Evolutionary conservation across 2,113 vertebrate genomes (phyloP).

Genomic region (Clupea harengus): DNA sequence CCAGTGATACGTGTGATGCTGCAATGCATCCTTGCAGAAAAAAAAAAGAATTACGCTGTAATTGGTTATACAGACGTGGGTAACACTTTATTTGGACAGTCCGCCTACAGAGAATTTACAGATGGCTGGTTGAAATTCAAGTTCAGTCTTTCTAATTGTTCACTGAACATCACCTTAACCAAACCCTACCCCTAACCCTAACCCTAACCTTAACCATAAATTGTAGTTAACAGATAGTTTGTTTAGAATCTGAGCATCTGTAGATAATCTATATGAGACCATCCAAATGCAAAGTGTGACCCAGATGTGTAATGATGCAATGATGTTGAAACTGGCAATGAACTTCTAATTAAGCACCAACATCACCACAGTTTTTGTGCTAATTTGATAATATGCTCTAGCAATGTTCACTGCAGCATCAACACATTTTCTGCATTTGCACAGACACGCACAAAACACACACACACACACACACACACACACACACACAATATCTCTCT

Average conservation of each 20-base stretch:
- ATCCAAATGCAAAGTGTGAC: too few species aligned
- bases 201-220: too few species aligned
- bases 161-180: too few species aligned
- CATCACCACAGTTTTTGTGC: not conserved
- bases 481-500: not conserved
- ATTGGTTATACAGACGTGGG: not conserved
- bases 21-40: not conserved
- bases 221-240: too few species aligned
- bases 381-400: not conserved
- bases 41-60: not conserved
- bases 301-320: not conserved
- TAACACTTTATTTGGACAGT: too few species aligned
- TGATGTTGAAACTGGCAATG: not conserved
- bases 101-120: too few species aligned
- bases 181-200: too few species aligned
- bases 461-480: not conserved
- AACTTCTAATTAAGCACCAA: not conserved
- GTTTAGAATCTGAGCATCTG: too few species aligned
- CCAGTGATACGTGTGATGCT: not conserved
- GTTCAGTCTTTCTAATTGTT: too few species aligned
- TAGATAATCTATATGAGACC: too few species aligned
- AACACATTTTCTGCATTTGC: not conserved
- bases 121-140: too few species aligned
- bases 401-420: not conserved
- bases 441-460: slow-evolving; percentile 24